Percentiles rank a stretch among this genome's conserved stretches.
Evolutionary conservation across 2,888 invertebrate species (phyloP).

Genomic region (Iselma pallidipennis): DNA sequence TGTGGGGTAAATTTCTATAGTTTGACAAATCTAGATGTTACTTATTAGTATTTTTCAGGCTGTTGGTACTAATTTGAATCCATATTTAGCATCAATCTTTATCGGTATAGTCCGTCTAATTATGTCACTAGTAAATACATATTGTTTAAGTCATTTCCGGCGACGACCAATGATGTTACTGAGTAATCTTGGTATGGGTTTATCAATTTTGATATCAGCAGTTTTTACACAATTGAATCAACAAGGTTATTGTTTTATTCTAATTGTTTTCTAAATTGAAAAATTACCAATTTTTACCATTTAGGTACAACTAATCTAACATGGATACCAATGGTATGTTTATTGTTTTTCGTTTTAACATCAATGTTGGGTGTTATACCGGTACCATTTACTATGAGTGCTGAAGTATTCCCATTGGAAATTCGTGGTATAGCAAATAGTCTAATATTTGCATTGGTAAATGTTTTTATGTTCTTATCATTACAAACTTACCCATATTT

Average conservation of each 20-base stretch:
- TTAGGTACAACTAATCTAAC: conserved; percentile 41
- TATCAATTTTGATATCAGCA: conserved; percentile 61
- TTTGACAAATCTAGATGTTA: too few species aligned
- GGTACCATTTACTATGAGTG: conserved; percentile 65
- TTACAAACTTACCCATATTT: conserved; percentile 56
- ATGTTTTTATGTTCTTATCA: conserved; percentile 60
- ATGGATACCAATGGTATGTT: conserved; percentile 57
- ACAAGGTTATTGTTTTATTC: conserved; percentile 44
- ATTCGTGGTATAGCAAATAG: conserved; percentile 62
- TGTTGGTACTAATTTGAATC: conserved; percentile 58
- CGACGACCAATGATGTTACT: conserved; percentile 59
- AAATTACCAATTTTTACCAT: conserved; percentile 13
- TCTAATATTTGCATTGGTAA: conserved; percentile 59
- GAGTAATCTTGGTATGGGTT: conserved; percentile 60
- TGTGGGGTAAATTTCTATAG: too few species aligned
- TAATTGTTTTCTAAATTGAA: background rate
- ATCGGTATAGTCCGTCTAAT: conserved; percentile 61
- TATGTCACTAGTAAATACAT: conserved; percentile 63
- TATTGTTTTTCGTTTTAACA: conserved; percentile 60
- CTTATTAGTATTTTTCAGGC: conserved; percentile 47
- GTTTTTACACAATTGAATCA: conserved; percentile 58
- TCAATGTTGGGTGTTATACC: conserved; percentile 62
- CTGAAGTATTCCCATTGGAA: conserved; percentile 62
- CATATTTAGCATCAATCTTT: conserved; percentile 61
- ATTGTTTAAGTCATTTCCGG: conserved; percentile 58